Percentiles rank a stretch among this genome's conserved stretches.
Conservation (phyloP, 2,797 vertebrate species). For the Pelobates cultripes region DNA sequence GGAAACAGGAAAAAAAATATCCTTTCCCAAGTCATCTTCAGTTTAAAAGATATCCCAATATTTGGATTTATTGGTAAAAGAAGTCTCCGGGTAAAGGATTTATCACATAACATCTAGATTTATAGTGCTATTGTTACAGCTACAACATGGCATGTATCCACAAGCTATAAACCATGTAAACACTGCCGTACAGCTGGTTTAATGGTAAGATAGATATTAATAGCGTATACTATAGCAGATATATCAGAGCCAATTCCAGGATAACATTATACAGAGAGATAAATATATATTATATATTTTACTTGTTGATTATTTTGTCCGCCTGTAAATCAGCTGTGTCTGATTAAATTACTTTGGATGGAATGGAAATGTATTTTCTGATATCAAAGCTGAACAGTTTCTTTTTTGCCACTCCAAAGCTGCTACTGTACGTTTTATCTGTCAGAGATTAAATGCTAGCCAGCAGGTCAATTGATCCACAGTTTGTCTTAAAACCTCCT, state of each 20-base stretch:
- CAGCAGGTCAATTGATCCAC: conserved; percentile 35
- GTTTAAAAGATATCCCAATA: background rate
- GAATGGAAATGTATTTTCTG: background rate
- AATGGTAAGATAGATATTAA: too few relatives aligned
- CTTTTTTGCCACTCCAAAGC: conserved; percentile 13
- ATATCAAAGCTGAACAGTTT: conserved; percentile 16
- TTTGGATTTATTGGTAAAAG: conserved; percentile 10
- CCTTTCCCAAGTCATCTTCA: background rate
- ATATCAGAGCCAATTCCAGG: too few relatives aligned
- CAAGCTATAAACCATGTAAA: conserved; percentile 5
- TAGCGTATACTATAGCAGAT: background rate
- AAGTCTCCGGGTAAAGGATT: conserved; percentile 23
- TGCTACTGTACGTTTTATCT: conserved; percentile 31
- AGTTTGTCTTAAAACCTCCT: conserved; percentile 45
- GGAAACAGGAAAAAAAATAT: background rate
- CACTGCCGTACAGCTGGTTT: background rate
- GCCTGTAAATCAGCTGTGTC: background rate
- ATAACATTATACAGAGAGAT: background rate
- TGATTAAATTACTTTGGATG: background rate
- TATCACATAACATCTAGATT: background rate
- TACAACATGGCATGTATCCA: background rate
- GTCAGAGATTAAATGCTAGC: conserved; percentile 49
- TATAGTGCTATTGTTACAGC: conserved; percentile 5
- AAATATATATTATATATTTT: too few relatives aligned
- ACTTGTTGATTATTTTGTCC: conserved; percentile 7